Conservation (phyloP, 1,140 invertebrate genomes). For the Hyphantria cunea region DNA sequence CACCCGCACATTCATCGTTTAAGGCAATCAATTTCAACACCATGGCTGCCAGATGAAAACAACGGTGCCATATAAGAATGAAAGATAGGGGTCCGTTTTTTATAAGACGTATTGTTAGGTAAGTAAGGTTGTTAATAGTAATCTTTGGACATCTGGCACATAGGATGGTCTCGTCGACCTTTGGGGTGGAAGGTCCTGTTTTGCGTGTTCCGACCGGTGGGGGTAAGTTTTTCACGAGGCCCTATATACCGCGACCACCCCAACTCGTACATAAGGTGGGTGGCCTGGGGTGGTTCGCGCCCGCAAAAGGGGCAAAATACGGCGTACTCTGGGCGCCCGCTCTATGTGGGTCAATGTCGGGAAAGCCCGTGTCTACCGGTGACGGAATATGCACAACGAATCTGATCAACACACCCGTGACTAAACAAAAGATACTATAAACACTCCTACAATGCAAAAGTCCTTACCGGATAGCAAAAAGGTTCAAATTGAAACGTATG, state of each 20-base stretch:
- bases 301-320: conserved; percentile 82
- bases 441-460: conserved; percentile 41
- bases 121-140: conserved; percentile 21
- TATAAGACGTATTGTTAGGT: conserved; percentile 10
- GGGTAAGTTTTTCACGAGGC: conserved; percentile 81
- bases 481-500: conserved; percentile 43
- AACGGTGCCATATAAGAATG: no score
- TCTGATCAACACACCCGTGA: conserved; percentile 80
- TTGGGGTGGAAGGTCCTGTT: conserved; percentile 75
- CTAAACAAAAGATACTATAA: conserved; percentile 70
- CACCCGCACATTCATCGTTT: no score
- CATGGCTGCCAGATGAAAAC: no score
- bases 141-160: conserved; percentile 53
- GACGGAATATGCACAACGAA: conserved; percentile 81
- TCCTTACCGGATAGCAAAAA: conserved; percentile 48
- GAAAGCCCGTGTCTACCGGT: conserved; percentile 82
- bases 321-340: conserved; percentile 81
- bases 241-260: conserved; percentile 80
- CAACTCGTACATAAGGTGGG: conserved; percentile 79
- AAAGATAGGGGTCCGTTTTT: no score
- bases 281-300: conserved; percentile 76
- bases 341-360: conserved; percentile 84
- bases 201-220: conserved; percentile 70
- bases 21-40: no score
- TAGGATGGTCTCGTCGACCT: conserved; percentile 60